Conservation (phyloP, 2,113 vertebrate species). For the Alaudala cheleensis region DNA sequence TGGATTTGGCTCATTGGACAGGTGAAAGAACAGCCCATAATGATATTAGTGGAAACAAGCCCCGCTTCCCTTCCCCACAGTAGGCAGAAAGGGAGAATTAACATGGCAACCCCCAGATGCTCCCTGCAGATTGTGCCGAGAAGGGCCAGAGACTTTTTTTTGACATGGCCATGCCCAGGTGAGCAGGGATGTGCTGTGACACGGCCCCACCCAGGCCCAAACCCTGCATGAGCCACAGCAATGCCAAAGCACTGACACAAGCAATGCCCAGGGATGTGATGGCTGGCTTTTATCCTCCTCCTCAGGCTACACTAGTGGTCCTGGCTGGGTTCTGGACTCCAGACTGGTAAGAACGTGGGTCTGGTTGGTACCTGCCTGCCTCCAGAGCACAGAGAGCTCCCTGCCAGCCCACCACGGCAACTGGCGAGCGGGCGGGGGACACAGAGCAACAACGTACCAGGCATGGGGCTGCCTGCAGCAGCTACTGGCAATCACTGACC, state of each 20-base stretch:
- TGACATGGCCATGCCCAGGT: neutral
- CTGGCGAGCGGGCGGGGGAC: neutral
- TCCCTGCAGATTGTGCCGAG: neutral
- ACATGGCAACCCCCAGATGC: neutral
- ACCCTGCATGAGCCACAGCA: neutral
- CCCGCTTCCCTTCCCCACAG: neutral
- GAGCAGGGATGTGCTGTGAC: neutral
- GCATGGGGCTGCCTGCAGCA: conserved; percentile 35
- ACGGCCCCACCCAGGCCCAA: neutral
- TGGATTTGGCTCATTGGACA: neutral
- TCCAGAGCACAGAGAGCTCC: conserved; percentile 36
- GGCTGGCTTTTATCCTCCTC: neutral
- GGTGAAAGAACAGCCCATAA: neutral
- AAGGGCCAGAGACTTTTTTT: neutral
- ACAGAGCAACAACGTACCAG: conserved; percentile 12
- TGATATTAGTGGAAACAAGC: neutral
- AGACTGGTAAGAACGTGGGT: conserved; percentile 21
- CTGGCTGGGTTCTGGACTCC: neutral
- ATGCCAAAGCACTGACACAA: neutral
- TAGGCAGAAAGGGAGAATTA: neutral
- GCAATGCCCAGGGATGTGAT: neutral
- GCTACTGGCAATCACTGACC: conserved; percentile 68
- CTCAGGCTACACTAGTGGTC: neutral
- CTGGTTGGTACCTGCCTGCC: conserved; percentile 15
- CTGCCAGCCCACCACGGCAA: neutral